Evolutionary conservation across 1,140 invertebrate genomes (phyloP), one percentile per base, ranked within the genome.

Genomic region (Copidosoma floridanum): DNA sequence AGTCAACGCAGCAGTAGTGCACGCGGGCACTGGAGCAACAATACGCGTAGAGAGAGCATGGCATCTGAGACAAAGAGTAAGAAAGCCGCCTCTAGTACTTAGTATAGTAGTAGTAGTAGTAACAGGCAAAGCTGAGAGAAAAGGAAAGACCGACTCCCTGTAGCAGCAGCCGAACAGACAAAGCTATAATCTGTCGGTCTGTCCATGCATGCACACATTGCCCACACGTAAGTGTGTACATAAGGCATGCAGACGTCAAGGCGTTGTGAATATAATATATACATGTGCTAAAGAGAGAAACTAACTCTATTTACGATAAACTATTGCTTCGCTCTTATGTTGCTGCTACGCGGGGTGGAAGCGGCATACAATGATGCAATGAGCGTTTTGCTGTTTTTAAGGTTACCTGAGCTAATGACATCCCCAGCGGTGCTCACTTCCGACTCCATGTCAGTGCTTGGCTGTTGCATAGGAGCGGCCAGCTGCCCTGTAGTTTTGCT

Each of bases 111-210:
- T n/a, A n/a, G n/a, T n/a, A n/a, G n/a, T n/a, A n/a, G n/a, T n/a
- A n/a, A n/a, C n/a, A 37, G 21, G 21, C 46, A 21, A 7, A 43
- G 18, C 26, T n/a, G 37, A 62, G 29, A 51, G 44, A 27, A 57
- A 35, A 57, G 43, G 51, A 53, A 61, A 60, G 38, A 62, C n/a
- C n/a, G n/a, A n/a, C n/a, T n/a, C n/a, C n/a, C n/a, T n/a, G n/a
- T n/a, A n/a, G n/a, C n/a, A n/a, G n/a, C n/a, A n/a, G n/a, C n/a
- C n/a, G n/a, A n/a, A n/a, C 38, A 59, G 65, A 69, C 61, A 69
- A 61, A 56, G 67, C 63, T 68, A 67, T 65, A 65, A 67, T 29
- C 51, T 51, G 58, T 67, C 70, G 65, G 46, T 32, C 63, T 40
- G n/a, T n/a, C 54, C 41, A 55, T 53, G 38, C 20, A 71, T 50